Evolutionary conservation across 2,113 vertebrate genomes (phyloP), one percentile per base, ranked within the genome.

Genomic region (Varanus salvator): DNA sequence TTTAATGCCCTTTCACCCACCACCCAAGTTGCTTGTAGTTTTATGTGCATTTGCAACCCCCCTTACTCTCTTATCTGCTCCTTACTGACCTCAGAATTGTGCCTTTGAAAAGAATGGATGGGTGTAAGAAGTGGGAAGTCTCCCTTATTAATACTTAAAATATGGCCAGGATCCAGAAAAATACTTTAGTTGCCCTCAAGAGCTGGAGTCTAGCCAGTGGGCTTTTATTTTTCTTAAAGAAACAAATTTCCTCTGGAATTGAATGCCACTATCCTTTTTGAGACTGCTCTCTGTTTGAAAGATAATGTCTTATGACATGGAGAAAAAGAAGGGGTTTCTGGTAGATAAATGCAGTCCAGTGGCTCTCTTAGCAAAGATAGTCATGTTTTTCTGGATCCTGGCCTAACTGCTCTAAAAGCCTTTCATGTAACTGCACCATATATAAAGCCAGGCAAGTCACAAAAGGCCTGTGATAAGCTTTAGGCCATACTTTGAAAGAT

Each of bases 1-100:
- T 71, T 23, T 90, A 88, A 89, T 31, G 48, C 4, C 19, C 85
- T 82, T 93, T 57, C 3, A 3, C 3, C 14, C 34, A 77, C 84
- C 57, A 84, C 57, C 80, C 80, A 89, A 89, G 71, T 60, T 8
- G 29, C 54, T 34, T 4, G 8, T 80, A 80, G 15, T 34, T 89
- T 84, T 25, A 23, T 34, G 31, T 84, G 19, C 57, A 66, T 84
- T 75, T 66, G 11, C 57, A 50, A 84, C 54, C 54, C 54, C 54
- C 38, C 72, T 48, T 2, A 14, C 11, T 2, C 44, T 8, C 17
- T 64, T 87, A 76, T 66, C 57, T 52, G 21, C 34, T 25, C 84
- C 38, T 89, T 66, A 52, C 71, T 75, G 68, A 69, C 27, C 19
- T 66, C 27, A 84, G 57, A 76, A 50, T 66, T 44, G n/a, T 83